Base-by-base conservation (phyloP, 2,888 invertebrate species). In the Mimas tiliae region DNA sequence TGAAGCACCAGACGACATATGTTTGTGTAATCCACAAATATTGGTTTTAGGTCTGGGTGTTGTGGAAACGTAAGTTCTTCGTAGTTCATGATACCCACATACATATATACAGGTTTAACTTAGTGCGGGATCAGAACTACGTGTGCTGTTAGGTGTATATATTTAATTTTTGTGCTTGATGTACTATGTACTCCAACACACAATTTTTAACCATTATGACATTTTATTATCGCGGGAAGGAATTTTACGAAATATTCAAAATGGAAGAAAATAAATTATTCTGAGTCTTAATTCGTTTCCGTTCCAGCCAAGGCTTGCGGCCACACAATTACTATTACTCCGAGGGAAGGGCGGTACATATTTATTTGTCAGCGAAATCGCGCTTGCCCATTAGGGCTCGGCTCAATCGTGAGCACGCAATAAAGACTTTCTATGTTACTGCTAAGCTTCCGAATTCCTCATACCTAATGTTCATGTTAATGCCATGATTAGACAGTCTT, bases 321-420 rank as follows among this genome's bases (percentile, higher is more conserved):
- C 67, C 50, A 21, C 64, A 67, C 67, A 71, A 76, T 77, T 79
- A 86, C 86, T 87, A 87, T 87, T 85, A 84, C 82, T 86, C 81
- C 80, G 79, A 72, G 77, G 82, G 79, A 80, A 84, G 79, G 83
- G 81, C 80, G 82, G 86, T 87, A 86, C 86, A 84, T 89, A 89
- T 90, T 90, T 90, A 89, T 91, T 90, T 90, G 90, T 91, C 89
- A 89, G 90, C 89, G 75, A 89, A 90, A 89, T 90, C 87, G 85
- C 85, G 81, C 81, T 82, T 78, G 80, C 80, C 89, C 89, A 90
- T 90, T 91, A 90, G 80, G 82, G 79, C 75, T 73, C 73, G 81
- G 82, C 76, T 58, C 83, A 87, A 86, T 85, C 82, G 85, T 87
- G 84, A 85, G 86, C 87, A 89, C 88, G 89, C 87, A 86, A 89